phyloP scores from a whole-genome alignment of 2,113 vertebrate species.

The Tapirus terrestris region DNA sequence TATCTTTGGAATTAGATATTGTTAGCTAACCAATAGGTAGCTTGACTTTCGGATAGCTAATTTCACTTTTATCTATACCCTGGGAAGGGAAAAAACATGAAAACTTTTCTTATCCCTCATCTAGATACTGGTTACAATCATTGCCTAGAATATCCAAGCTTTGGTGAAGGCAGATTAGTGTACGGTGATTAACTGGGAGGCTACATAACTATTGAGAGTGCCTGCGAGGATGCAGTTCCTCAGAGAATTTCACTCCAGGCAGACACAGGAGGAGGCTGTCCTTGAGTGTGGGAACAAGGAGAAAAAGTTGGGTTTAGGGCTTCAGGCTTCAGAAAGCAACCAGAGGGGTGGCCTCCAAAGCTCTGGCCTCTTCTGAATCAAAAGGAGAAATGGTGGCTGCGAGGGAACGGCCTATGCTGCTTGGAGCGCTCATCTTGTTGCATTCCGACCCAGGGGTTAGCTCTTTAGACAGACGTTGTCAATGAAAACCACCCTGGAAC shows the following conservation, averaged over 20 bases:
- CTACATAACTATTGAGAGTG: neutral
- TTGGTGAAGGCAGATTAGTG: neutral
- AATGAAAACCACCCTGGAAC: neutral
- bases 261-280: neutral
- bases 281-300: neutral
- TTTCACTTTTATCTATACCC: slow-evolving; percentile 12
- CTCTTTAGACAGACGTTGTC: neutral
- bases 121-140: neutral
- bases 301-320: neutral
- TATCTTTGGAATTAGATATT: slow-evolving; percentile 50
- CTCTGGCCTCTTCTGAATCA: neutral
- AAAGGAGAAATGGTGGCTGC: neutral
- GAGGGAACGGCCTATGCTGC: neutral
- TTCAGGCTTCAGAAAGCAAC: neutral
- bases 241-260: neutral
- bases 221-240: neutral
- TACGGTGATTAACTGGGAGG: neutral
- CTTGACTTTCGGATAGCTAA: neutral
- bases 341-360: neutral
- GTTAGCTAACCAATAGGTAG: neutral
- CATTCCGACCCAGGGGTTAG: neutral
- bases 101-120: neutral
- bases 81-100: neutral
- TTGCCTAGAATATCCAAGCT: neutral
- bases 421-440: neutral